Percentiles rank a stretch among this genome's conserved stretches.
Conservation (phyloP, 2,888 invertebrate species). For the Elysia crispata region DNA sequence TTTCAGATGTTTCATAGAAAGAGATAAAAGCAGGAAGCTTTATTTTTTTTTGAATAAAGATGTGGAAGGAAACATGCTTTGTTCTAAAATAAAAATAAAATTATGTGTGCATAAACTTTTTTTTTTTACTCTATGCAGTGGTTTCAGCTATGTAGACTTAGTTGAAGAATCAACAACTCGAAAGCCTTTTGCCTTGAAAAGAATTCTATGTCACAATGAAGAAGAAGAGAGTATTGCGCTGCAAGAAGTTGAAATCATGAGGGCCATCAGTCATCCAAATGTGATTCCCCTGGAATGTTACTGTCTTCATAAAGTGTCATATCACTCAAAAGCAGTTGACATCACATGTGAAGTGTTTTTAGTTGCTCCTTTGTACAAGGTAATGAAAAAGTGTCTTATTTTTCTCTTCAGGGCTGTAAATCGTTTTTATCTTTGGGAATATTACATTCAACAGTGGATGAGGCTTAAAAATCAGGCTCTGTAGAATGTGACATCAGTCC, state of each 20-base stretch:
- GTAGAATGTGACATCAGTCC: neutral
- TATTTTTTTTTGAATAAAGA: neutral
- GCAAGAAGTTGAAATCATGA: constrained; percentile 86
- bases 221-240: constrained; percentile 85
- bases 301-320: constrained; percentile 78
- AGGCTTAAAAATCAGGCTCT: neutral
- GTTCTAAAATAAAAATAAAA: constrained; percentile 86
- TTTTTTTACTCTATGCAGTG: constrained; percentile 79
- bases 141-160: constrained; percentile 88
- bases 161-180: constrained; percentile 84
- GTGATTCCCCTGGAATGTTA: constrained; percentile 86
- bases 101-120: constrained; percentile 86
- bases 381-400: too few relatives aligned
- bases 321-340: constrained; percentile 66
- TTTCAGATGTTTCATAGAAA: too few relatives aligned
- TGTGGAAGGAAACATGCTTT: constrained; percentile 81
- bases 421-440: neutral
- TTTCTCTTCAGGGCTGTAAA: too few relatives aligned
- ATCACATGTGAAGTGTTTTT: constrained; percentile 85
- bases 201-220: constrained; percentile 87
- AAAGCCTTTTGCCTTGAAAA: constrained; percentile 86
- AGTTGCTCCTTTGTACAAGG: constrained; percentile 86
- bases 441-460: neutral
- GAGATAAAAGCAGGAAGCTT: neutral
- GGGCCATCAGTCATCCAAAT: constrained; percentile 84